These are phyloP conservation scores for Sitta carolinensis DNA, from an alignment of 2,797 vertebrate genomes.

Conservation along the genomic window DNA sequence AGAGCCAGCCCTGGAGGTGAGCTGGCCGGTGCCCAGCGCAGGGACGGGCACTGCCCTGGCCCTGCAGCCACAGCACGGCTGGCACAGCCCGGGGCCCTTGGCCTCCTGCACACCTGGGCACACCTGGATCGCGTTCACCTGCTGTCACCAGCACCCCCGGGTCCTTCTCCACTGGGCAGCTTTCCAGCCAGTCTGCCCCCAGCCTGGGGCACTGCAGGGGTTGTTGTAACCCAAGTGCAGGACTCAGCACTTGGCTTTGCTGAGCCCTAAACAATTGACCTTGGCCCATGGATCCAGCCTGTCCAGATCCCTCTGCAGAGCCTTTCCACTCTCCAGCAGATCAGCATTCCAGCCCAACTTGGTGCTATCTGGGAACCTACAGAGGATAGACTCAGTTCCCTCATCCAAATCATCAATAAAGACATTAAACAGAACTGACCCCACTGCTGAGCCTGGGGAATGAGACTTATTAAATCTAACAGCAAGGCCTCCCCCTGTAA, in stretches of 20 bases:
- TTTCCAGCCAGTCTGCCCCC: background rate
- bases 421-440: background rate
- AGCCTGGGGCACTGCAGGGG: background rate
- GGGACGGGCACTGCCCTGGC: background rate
- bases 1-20: background rate
- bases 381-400: rapidly evolving
- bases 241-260: background rate
- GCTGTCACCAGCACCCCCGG: background rate
- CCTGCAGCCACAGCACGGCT: background rate
- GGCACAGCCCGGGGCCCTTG: background rate
- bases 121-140: rapidly evolving
- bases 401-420: background rate
- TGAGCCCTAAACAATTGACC: background rate
- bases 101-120: background rate
- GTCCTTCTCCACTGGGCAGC: background rate
- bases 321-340: background rate
- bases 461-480: background rate
- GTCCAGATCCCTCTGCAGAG: background rate
- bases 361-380: background rate
- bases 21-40: background rate
- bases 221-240: background rate
- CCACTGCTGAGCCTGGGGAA: background rate
- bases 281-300: background rate
- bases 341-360: background rate
- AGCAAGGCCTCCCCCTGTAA: background rate